These are phyloP conservation scores for Actinemys pallida DNA, from an alignment of 2,113 vertebrate genomes.

Conservation along the genomic window DNA sequence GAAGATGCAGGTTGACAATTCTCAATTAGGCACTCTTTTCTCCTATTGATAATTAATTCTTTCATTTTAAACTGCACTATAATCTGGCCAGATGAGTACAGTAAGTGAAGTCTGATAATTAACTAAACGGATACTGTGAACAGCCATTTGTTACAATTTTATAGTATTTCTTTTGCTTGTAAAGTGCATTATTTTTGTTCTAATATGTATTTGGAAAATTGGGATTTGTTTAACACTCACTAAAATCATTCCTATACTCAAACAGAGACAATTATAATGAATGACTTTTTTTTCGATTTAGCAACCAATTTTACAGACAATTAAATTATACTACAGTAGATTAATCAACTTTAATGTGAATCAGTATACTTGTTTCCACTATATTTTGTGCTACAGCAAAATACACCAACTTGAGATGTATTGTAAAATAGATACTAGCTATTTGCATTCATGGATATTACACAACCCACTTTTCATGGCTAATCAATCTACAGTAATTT, in stretches of 20 bases:
- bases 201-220: constrained; percentile 49
- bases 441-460: constrained; percentile 72
- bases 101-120: neutral
- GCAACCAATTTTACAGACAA: constrained; percentile 75
- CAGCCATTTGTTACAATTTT: constrained; percentile 56
- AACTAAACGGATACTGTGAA: constrained; percentile 20
- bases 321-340: constrained; percentile 74
- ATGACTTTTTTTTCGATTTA: constrained; percentile 62
- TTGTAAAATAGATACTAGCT: constrained; percentile 66
- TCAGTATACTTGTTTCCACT: constrained; percentile 66
- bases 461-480: constrained; percentile 74
- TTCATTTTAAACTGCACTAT: constrained; percentile 41
- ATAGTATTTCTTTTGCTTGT: constrained; percentile 20
- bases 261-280: constrained; percentile 64
- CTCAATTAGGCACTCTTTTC: constrained; percentile 64
- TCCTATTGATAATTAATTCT: constrained; percentile 57
- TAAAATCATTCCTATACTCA: constrained; percentile 54
- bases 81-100: constrained; percentile 9
- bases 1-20: constrained; percentile 31
- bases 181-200: constrained; percentile 47
- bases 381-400: constrained; percentile 63
- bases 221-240: constrained; percentile 52
- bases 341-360: constrained; percentile 74
- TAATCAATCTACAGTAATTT: constrained; percentile 79
- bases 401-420: constrained; percentile 61